phyloP scores from a whole-genome alignment of 2,797 vertebrate genomes.

The Phyllotis vaccarum region DNA sequence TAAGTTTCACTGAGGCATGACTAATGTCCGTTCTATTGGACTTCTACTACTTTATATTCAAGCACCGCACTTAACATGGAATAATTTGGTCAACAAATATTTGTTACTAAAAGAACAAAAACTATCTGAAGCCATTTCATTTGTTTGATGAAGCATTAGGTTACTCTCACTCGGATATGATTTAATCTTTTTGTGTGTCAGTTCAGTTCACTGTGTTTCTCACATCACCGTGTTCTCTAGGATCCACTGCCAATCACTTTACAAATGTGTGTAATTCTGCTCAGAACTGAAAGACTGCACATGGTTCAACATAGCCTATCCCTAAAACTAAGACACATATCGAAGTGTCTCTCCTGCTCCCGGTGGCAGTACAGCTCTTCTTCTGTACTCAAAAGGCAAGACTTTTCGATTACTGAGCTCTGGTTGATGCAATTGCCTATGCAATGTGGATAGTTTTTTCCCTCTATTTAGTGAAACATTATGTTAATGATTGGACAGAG shows the following conservation, averaged over 20 bases:
- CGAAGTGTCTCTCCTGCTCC: background rate
- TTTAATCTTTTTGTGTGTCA: constrained; percentile 61
- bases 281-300: background rate
- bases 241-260: constrained; percentile 4
- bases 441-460: constrained; percentile 51
- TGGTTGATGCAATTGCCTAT: constrained; percentile 20
- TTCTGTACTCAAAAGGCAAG: constrained; percentile 34
- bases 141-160: constrained; percentile 49
- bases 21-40: constrained; percentile 23
- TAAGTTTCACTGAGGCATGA: background rate
- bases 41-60: background rate
- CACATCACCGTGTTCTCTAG: constrained; percentile 22
- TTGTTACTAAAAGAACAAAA: constrained; percentile 57
- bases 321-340: background rate
- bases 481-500: constrained; percentile 71
- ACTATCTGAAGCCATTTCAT: constrained; percentile 63
- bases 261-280: constrained; percentile 4
- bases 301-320: background rate
- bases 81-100: constrained; percentile 42
- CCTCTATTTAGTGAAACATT: constrained; percentile 69
- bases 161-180: constrained; percentile 48
- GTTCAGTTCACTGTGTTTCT: constrained; percentile 50
- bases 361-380: constrained; percentile 13
- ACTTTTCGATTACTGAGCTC: constrained; percentile 29
- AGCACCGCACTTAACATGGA: constrained; percentile 24